Conservation (phyloP, 2,797 vertebrate genomes). For the Scolopax bukidnonensis region DNA sequence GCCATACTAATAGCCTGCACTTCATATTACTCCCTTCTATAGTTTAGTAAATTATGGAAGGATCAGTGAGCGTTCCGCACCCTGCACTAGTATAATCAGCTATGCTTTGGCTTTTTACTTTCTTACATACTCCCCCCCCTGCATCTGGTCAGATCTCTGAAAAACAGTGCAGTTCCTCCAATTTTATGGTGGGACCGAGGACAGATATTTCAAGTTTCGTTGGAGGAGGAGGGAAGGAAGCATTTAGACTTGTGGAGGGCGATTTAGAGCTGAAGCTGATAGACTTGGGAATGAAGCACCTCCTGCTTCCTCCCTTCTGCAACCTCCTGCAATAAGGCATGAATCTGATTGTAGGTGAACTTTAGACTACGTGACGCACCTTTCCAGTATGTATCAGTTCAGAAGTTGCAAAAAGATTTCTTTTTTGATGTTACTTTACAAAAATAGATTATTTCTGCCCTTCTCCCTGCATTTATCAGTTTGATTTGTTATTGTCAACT, state of each 20-base stretch:
- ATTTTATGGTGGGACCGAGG: background rate
- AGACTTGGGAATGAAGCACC: background rate
- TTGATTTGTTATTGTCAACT: background rate
- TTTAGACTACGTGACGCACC: background rate
- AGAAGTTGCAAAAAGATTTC: background rate
- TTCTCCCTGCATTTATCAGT: background rate
- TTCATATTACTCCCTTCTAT: constrained; percentile 23
- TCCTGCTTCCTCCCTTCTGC: background rate
- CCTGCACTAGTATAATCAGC: background rate
- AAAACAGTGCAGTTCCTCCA: background rate
- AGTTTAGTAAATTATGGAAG: constrained; percentile 42
- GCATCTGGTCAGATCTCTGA: background rate
- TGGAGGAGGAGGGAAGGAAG: background rate
- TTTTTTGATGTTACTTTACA: background rate
- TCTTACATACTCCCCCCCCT: background rate
- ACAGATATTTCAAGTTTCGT: background rate
- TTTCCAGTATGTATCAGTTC: background rate
- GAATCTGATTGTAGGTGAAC: background rate
- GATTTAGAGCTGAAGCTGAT: background rate
- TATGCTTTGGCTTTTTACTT: background rate
- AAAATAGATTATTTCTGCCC: background rate
- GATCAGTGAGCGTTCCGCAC: background rate
- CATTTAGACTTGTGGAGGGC: background rate
- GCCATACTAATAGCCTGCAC: constrained; percentile 22
- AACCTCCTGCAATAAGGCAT: background rate